Evolutionary conservation across 2,797 vertebrate species (phyloP).

Genomic region (Margarornis squamiger): DNA sequence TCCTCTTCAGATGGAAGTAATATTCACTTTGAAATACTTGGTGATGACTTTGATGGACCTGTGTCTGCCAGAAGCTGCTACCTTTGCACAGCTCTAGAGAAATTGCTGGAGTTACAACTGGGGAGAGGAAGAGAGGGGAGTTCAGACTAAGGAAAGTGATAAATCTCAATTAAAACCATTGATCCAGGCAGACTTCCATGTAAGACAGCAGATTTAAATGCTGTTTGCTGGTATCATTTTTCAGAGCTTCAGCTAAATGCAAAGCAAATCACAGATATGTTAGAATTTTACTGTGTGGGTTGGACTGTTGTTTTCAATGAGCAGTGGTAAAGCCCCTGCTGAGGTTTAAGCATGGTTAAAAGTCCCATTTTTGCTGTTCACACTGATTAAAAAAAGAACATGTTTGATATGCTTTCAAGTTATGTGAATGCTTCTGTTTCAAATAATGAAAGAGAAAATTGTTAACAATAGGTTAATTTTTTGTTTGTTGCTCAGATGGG

Average conservation of each 20-base stretch:
- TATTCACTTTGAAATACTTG: neutral
- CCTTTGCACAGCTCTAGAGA: neutral
- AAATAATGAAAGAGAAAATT: constrained; percentile 16
- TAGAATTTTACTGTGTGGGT: neutral
- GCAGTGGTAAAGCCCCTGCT: constrained; percentile 2
- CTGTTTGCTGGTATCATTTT: neutral
- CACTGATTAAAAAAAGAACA: constrained; percentile 9
- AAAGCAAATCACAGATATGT: constrained; percentile 30
- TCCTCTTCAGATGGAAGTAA: neutral
- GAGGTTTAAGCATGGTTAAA: constrained; percentile 21
- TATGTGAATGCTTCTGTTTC: constrained; percentile 21
- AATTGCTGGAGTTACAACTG: neutral
- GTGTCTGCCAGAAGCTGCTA: neutral
- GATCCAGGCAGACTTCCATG: constrained; percentile 12
- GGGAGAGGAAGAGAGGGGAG: neutral
- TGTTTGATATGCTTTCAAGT: constrained; percentile 1
- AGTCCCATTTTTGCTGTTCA: neutral
- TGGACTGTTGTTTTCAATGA: neutral
- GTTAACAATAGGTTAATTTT: constrained; percentile 31
- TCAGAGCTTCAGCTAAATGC: neutral
- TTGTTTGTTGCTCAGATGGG: neutral
- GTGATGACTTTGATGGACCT: neutral
- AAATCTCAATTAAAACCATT: neutral
- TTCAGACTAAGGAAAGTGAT: constrained; percentile 24
- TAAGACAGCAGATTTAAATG: neutral